Conservation (phyloP, 2,888 invertebrate species). For the Hanleya hanleyi region DNA sequence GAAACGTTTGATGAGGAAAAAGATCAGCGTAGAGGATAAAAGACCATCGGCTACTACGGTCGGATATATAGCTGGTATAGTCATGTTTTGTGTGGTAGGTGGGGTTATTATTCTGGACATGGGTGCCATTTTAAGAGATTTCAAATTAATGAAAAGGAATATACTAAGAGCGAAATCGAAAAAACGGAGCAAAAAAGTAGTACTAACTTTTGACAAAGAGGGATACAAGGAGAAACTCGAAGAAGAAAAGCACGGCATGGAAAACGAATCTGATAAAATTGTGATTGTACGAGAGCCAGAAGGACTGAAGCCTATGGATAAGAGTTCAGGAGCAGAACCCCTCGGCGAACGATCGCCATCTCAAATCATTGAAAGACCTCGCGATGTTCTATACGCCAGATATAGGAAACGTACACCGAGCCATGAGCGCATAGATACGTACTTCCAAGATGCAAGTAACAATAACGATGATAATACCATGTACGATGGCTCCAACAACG, state of each 20-base stretch:
- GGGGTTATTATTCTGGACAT: not conserved
- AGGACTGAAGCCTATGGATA: not conserved
- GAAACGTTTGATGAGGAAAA: not conserved
- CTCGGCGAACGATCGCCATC: too few relatives aligned
- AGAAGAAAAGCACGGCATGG: not conserved
- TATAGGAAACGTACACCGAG: too few relatives aligned
- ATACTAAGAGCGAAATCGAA: not conserved
- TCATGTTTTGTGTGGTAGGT: not conserved
- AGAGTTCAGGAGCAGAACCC: not conserved
- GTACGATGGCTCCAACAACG: too few relatives aligned
- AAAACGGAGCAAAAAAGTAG: not conserved
- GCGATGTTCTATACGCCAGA: too few relatives aligned
- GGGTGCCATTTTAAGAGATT: not conserved
- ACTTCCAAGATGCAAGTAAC: too few relatives aligned
- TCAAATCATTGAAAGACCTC: too few relatives aligned
- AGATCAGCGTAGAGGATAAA: not conserved
- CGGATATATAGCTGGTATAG: not conserved
- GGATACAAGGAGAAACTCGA: not conserved
- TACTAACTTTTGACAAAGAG: not conserved
- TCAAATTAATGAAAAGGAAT: not conserved
- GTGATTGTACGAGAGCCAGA: too few relatives aligned
- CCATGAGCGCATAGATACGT: too few relatives aligned
- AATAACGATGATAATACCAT: too few relatives aligned
- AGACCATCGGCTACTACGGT: not conserved
- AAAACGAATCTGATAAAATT: not conserved